Percentiles rank a stretch among this genome's conserved stretches.
Evolutionary conservation across 2,888 invertebrate species (phyloP).

Genomic region (Serrognathus titanus): DNA sequence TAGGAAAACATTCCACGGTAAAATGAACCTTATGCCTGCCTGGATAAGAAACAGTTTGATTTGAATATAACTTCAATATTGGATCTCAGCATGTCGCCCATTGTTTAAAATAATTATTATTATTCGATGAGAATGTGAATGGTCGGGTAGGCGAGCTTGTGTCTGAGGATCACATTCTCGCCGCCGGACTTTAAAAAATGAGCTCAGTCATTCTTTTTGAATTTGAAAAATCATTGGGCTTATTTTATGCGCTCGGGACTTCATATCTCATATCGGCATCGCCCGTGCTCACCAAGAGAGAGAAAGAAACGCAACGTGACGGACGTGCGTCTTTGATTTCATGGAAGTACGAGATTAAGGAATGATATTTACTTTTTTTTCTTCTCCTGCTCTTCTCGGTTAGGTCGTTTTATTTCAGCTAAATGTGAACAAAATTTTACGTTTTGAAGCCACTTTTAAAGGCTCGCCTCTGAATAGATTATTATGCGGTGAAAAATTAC

Average conservation of each 20-base stretch:
- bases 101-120: slow-evolving; percentile 51
- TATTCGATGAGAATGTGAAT: slow-evolving; percentile 39
- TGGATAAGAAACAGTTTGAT: slow-evolving; percentile 7
- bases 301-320: slow-evolving; percentile 11
- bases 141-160: not conserved
- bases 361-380: slow-evolving; percentile 33
- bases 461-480: slow-evolving; percentile 6
- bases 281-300: not conserved
- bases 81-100: slow-evolving; percentile 44
- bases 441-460: slow-evolving; percentile 18
- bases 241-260: slow-evolving; percentile 13
- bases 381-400: not conserved
- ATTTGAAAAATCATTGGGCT: slow-evolving; percentile 48
- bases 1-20: no score
- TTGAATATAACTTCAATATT: slow-evolving; percentile 24
- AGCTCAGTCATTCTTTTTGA: slow-evolving; percentile 49
- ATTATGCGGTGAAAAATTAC: slow-evolving; percentile 26
- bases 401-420: slow-evolving; percentile 1
- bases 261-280: slow-evolving; percentile 7
- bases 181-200: slow-evolving; percentile 43
- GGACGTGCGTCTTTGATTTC: slow-evolving; percentile 2
- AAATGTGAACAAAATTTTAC: slow-evolving; percentile 9
- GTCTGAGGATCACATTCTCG: slow-evolving; percentile 35
- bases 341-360: slow-evolving; percentile 20
- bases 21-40: no score